These are phyloP conservation scores for Camponotus fellah DNA, from an alignment of 2,888 invertebrate species.

Conservation along the genomic window DNA sequence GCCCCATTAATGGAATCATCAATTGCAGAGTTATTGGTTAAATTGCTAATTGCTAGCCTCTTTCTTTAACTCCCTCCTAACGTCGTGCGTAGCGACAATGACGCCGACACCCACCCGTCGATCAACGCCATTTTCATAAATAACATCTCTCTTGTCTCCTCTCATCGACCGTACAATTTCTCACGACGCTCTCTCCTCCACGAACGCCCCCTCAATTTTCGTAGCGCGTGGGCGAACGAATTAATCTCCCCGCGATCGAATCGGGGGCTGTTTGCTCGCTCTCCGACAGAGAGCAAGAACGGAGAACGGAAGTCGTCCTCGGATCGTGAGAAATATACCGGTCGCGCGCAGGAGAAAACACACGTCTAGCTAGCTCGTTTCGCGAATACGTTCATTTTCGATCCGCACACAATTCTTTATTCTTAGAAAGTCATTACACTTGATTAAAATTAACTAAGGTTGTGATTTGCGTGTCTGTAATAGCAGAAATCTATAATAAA, in stretches of 20 bases:
- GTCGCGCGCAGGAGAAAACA: constrained; percentile 54
- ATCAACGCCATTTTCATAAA: constrained; percentile 71
- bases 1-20: constrained; percentile 82
- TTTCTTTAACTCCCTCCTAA: constrained; percentile 54
- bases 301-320: constrained; percentile 72
- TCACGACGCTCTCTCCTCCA: constrained; percentile 38
- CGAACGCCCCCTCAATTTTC: constrained; percentile 43
- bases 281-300: constrained; percentile 59
- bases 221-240: constrained; percentile 56
- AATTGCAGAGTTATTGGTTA: constrained; percentile 84
- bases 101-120: constrained; percentile 73
- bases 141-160: not conserved
- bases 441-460: constrained; percentile 67
- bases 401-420: constrained; percentile 66
- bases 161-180: constrained; percentile 14
- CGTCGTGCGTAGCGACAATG: constrained; percentile 63
- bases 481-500: not conserved
- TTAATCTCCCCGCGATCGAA: constrained; percentile 62
- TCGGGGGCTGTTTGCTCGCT: constrained; percentile 55
- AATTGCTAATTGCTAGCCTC: constrained; percentile 84
- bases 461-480: not conserved
- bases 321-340: constrained; percentile 71
- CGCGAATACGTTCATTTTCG: constrained; percentile 56
- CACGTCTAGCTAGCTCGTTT: constrained; percentile 46
- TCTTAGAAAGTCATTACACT: constrained; percentile 80